Percentiles rank a stretch among this genome's conserved stretches.
These are phyloP conservation scores for Oreamnos americanus DNA, from an alignment of 2,113 vertebrate species.

Conservation along the genomic window DNA sequence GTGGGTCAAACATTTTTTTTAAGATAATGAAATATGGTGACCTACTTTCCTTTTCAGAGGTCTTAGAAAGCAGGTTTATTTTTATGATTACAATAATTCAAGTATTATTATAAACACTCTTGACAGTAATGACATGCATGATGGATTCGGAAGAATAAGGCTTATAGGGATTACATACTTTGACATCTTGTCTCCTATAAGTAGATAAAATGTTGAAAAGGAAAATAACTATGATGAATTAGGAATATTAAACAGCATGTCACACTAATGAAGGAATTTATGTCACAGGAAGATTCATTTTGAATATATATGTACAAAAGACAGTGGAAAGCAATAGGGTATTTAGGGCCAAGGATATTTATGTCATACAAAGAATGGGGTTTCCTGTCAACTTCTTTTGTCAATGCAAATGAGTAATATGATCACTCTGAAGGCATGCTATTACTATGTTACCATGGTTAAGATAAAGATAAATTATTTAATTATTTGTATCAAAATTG, in stretches of 20 bases:
- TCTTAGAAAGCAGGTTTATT: neutral
- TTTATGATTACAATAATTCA: neutral
- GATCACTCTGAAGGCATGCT: neutral
- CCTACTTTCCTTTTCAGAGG: neutral
- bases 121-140: neutral
- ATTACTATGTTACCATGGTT: neutral
- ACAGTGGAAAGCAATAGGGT: neutral
- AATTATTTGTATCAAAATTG: neutral
- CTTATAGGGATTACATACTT: neutral
- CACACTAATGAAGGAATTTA: neutral
- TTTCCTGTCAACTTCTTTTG: neutral
- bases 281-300: neutral
- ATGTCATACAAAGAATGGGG: neutral
- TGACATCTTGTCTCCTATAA: neutral
- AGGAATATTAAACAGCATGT: neutral
- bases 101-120: neutral
- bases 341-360: neutral
- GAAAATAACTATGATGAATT: neutral
- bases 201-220: neutral
- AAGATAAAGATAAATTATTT: accelerated
- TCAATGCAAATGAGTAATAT: neutral
- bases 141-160: neutral
- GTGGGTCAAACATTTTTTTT: neutral
- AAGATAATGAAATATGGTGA: neutral
- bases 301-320: neutral